Conservation (phyloP, 1,140 invertebrate genomes). For the Brachionus plicatilis region DNA sequence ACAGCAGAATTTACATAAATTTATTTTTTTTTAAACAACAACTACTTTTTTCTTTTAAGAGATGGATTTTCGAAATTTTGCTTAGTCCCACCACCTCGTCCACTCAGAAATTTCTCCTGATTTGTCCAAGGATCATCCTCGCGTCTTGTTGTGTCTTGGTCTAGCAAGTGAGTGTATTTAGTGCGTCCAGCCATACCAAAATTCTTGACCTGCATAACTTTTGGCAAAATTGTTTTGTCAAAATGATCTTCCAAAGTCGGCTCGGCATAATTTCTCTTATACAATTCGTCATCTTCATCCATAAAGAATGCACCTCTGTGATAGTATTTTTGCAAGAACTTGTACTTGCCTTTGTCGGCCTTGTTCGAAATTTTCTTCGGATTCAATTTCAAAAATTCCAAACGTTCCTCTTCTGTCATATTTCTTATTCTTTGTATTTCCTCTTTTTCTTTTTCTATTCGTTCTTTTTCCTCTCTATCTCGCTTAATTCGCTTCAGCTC, state of each 20-base stretch:
- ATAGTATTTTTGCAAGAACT: conserved; percentile 98
- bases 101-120: conserved; percentile 80
- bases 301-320: conserved; percentile 97
- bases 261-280: conserved; percentile 89
- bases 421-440: conserved; percentile 85
- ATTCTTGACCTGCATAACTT: conserved; percentile 99
- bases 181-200: conserved; percentile 96
- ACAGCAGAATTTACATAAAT: neutral
- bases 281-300: conserved; percentile 85
- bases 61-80: conserved; percentile 80
- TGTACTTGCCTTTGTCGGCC: conserved; percentile 94
- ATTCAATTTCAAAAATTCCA: conserved; percentile 80
- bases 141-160: conserved; percentile 98
- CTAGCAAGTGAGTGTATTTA: conserved; percentile 97
- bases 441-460: conserved; percentile 68
- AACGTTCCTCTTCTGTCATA: conserved; percentile 92
- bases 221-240: conserved; percentile 94
- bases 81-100: conserved; percentile 88
- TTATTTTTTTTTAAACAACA: neutral
- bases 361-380: conserved; percentile 91
- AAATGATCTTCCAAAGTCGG: conserved; percentile 98
- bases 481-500: conserved; percentile 92
- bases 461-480: conserved; percentile 85
- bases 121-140: conserved; percentile 87
- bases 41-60: conserved; percentile 7